Conservation (phyloP, 1,140 invertebrate genomes). For the Cherax destructor region DNA sequence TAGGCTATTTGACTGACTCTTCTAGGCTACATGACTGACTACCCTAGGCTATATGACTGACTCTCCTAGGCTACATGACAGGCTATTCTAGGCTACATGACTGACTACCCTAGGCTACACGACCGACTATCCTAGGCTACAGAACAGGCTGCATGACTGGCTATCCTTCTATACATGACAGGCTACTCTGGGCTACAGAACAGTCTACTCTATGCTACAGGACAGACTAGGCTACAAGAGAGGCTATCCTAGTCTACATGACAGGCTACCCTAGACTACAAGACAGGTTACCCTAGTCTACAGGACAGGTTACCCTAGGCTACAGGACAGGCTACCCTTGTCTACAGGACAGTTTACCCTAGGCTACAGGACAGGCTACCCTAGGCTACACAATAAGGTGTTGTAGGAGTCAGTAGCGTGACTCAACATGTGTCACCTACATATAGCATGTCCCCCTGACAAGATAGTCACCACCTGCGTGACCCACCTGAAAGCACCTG, state of each 20-base stretch:
- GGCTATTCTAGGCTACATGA: background rate
- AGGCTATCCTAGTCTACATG: no score
- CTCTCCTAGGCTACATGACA: no score
- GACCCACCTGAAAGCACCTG: background rate
- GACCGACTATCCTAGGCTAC: background rate
- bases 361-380: background rate
- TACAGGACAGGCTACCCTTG: no score
- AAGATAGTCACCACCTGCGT: background rate
- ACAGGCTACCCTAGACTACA: background rate
- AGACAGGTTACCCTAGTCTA: background rate
- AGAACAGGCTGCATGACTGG: no score
- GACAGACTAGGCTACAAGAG: background rate
- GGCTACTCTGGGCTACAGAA: background rate
- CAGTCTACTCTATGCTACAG: background rate
- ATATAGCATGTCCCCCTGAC: background rate
- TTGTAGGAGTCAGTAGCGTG: no score
- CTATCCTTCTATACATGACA: background rate
- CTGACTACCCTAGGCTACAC: background rate
- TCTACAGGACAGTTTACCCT: background rate
- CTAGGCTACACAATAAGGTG: background rate
- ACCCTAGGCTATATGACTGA: no score
- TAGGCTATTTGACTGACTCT: no score
- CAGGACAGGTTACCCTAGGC: background rate
- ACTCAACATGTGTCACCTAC: no score
- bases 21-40: no score